phyloP scores from a whole-genome alignment of 1,140 invertebrate species.

The Delia radicum region DNA sequence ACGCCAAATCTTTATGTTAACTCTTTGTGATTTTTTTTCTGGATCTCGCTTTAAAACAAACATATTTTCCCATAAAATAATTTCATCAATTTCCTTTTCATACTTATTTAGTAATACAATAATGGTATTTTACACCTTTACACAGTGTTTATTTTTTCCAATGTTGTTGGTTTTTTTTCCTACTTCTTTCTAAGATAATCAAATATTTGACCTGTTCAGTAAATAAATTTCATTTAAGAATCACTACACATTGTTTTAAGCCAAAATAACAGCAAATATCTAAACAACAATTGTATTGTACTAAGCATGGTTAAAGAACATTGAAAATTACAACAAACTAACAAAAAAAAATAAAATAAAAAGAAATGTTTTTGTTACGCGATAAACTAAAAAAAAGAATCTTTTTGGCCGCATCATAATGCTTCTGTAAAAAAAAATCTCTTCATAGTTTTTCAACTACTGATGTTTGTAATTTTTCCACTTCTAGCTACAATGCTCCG shows the following conservation, averaged over 20 bases:
- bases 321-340: not conserved
- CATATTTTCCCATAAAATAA: conserved; percentile 1
- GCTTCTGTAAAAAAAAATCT: not conserved
- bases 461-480: not conserved
- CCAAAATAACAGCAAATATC: not conserved
- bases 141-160: not conserved
- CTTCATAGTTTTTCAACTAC: not conserved
- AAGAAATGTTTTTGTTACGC: not conserved
- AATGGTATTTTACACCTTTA: not conserved
- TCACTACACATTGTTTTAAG: conserved; percentile 19
- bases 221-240: conserved; percentile 54
- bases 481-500: not conserved
- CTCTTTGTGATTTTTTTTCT: not conserved
- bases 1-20: not conserved
- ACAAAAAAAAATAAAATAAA: not conserved
- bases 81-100: not conserved
- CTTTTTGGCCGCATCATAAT: not conserved
- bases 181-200: not conserved
- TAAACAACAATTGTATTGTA: not conserved
- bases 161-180: not conserved
- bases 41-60: not conserved
- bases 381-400: not conserved
- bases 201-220: conserved; percentile 25
- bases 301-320: not conserved
- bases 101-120: not conserved